Evolutionary conservation across 2,888 invertebrate species (phyloP), one percentile per base, ranked within the genome.

Genomic region (Melolontha melolontha): DNA sequence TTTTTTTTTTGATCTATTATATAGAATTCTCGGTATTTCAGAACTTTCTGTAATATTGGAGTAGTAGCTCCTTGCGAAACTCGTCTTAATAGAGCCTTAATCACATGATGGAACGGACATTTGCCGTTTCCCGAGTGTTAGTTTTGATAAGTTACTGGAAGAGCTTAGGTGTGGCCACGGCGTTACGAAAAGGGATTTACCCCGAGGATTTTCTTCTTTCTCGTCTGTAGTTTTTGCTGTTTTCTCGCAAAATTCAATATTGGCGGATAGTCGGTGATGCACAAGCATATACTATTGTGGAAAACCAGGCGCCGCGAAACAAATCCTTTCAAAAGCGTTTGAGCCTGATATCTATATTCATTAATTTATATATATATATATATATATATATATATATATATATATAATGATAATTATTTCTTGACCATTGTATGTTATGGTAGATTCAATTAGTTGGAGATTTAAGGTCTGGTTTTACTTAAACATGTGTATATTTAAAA

Each of bases 131-230:
- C 66, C 67, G 67, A 64, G 73, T 65, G 68, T 72, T 72, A 75
- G 76, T 74, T 77, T 77, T 77, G 78, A 77, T 77, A 79, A 78
- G 77, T 78, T 77, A 76, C 73, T 76, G 70, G 66, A 71, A 59
- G 73, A 73, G 76, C 76, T 78, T 78, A 77, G 73, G 74, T 76
- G 78, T 74, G 78, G 78, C 75, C 75, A 75, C 70, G 75, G 74
- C 71, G 71, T 72, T 69, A 69, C 74, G 71, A 75, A 72, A 73
- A 70, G 71, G 78, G 79, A 78, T 78, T 78, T 77, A 75, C 76
- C 68, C 70, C 70, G 57, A 74, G 77, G 78, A 77, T 79, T 79
- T 79, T 67, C 73, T 75, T 77, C 76, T 77, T 78, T 78, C 73
- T 74, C 72, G 67, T 12, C 73, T 74, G 76, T 70, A 75, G 74